Percentiles rank a stretch among this genome's conserved stretches.
Conservation (phyloP, 2,888 invertebrate species). For the Steinernema carpocapsae region DNA sequence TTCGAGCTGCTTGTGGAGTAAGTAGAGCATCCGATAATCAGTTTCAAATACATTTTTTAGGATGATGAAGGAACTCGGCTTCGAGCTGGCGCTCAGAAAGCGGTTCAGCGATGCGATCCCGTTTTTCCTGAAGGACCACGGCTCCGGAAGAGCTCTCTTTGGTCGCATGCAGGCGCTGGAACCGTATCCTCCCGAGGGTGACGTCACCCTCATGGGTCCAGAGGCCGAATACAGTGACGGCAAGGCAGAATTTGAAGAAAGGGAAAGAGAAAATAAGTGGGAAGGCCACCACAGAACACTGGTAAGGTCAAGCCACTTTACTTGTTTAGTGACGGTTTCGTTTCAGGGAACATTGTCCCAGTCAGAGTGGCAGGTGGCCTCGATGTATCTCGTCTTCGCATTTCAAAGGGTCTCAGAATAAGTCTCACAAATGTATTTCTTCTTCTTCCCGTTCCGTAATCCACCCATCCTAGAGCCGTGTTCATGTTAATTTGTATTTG, state of each 20-base stretch:
- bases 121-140: slow-evolving; percentile 41
- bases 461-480: no score
- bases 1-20: slow-evolving; percentile 75
- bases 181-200: slow-evolving; percentile 51
- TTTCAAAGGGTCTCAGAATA: slow-evolving; percentile 50
- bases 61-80: slow-evolving; percentile 59
- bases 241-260: slow-evolving; percentile 39
- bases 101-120: slow-evolving; percentile 60
- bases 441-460: not conserved
- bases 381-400: slow-evolving; percentile 66
- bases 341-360: slow-evolving; percentile 65
- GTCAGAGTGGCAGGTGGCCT: slow-evolving; percentile 68
- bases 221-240: slow-evolving; percentile 52
- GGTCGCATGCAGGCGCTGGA: slow-evolving; percentile 62
- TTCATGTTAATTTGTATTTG: slow-evolving; percentile 25
- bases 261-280: slow-evolving; percentile 38
- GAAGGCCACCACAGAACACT: slow-evolving; percentile 26
- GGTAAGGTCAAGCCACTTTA: not conserved
- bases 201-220: slow-evolving; percentile 38
- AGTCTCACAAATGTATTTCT: not conserved
- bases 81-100: slow-evolving; percentile 63
- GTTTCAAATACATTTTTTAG: slow-evolving; percentile 50
- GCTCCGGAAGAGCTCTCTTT: slow-evolving; percentile 45
- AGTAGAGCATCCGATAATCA: slow-evolving; percentile 41
- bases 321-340: not conserved